Evolutionary conservation across 2,888 invertebrate genomes (phyloP), one percentile per base, ranked within the genome.

Genomic region (Noctua janthe): DNA sequence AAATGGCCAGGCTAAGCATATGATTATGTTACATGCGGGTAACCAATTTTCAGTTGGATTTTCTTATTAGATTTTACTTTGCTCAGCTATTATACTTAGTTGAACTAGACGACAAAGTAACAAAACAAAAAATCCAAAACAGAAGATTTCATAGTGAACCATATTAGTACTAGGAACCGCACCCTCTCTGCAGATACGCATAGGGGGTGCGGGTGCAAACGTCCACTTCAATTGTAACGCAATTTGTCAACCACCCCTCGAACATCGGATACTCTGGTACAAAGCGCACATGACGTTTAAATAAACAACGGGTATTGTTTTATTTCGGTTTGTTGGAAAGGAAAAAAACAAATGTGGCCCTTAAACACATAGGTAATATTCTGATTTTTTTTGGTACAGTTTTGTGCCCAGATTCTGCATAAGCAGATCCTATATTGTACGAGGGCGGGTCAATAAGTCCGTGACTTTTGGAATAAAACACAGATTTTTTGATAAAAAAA

Each of bases 181-280:
- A 64, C 35, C 64, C 64, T 62, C 62, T 35, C 73, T 80, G 67
- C 81, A 85, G 74, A 54, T 79, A 77, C 59, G 80, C 62, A 75
- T 77, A 74, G 83, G 81, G 79, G 82, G 82, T 74, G 78, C 70
- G 81, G 88, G 84, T 74, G 74, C 69, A 77, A 81, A 89, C 78
- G 90, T 90, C 89, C 76, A 82, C 72, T 87, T 81, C 89, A 87
- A 95, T 95, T 94, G 93, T 91, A 92, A 90, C 85, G 91, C 93
- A 95, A 95, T 95, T 95, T 94, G 94, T 95, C 95, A 95, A 89
- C 80, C 84, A 83, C 88, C 90, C 91, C 89, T 91, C 89, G 81
- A 83, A 82, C 81, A 82, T 78, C 71, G 72, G 80, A 87, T 71
- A 78, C 75, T 51, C 69, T 73, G 23, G 67, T 74, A 69, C 71